Base-by-base conservation (phyloP, 1,140 invertebrate genomes). In the Copidosoma floridanum region DNA sequence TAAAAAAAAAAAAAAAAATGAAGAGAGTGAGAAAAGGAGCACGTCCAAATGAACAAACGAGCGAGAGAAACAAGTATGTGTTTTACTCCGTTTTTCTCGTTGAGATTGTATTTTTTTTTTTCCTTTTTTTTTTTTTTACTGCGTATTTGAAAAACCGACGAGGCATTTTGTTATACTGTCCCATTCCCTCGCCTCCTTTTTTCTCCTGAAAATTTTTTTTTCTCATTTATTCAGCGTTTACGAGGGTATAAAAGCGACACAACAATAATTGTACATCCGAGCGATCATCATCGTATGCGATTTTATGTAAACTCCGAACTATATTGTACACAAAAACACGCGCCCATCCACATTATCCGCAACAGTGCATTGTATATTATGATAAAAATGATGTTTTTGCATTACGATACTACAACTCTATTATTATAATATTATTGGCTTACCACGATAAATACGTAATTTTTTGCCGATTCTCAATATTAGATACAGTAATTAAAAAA, bases 1-100 rank as follows among this genome's bases (percentile, higher is more conserved):
- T 77, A 66, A 78, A 76, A 77, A 75, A 78, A 76, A 65, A 78
- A 79, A 78, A 75, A 76, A 74, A 75, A 77, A 72, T 65, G 69
- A 74, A 75, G 73, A 74, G 76, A 77, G 74, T 73, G 65, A 66
- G 66, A 68, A 63, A 65, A 54, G 68, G 62, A 68, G 48, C 51
- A 35, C 60, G 63, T 61, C 52, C 52, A 56, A 61, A 52, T 21
- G 40, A 51, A 40, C 23, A n/a, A 52, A 53, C 40, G 58, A 27
- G 46, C 52, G n/a, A n/a, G n/a, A n/a, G n/a, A n/a, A n/a, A n/a
- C n/a, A n/a, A n/a, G n/a, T n/a, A n/a, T n/a, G n/a, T n/a, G n/a
- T n/a, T n/a, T 35, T 44, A 38, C 26, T 56, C 51, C 50, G 18
- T 48, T 18, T n/a, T n/a, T n/a, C n/a, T n/a, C n/a, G n/a, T n/a